A percentile compares a stretch with the other conserved stretches of the same genome.
Conservation (phyloP, 1,140 invertebrate genomes). For the Atopsyche davidsoni region DNA sequence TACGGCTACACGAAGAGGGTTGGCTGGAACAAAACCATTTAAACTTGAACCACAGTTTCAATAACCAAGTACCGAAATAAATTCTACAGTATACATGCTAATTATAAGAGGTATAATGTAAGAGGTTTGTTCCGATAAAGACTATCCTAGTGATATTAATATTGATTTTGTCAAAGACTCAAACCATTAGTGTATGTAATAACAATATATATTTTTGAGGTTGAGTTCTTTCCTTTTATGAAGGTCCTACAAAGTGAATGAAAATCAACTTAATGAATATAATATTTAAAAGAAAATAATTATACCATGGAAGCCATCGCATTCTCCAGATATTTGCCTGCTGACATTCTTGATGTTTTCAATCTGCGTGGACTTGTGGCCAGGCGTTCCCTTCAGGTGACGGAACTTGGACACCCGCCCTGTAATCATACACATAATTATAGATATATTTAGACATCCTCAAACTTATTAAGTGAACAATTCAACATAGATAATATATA, state of each 20-base stretch:
- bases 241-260: too few species aligned
- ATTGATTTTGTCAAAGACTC: too few species aligned
- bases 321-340: conserved; percentile 86
- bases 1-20: conserved; percentile 77
- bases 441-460: too few species aligned
- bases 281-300: conserved; percentile 5
- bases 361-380: conserved; percentile 85
- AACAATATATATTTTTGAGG: too few species aligned
- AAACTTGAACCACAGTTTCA: background rate
- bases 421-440: conserved; percentile 39
- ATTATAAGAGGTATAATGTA: background rate
- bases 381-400: conserved; percentile 83
- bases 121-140: too few species aligned
- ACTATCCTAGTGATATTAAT: too few species aligned
- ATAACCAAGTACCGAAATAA: too few species aligned
- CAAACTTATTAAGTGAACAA: background rate
- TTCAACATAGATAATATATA: conserved; percentile 6
- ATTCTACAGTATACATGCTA: too few species aligned
- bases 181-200: too few species aligned
- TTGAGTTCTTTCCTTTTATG: too few species aligned
- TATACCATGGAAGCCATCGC: conserved; percentile 84
- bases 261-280: too few species aligned
- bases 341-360: conserved; percentile 89
- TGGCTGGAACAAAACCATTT: conserved; percentile 52
- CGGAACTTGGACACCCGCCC: conserved; percentile 89